These are phyloP conservation scores for Brachionus sp. DNA, from an alignment of 1,140 invertebrate species.

Conservation along the genomic window DNA sequence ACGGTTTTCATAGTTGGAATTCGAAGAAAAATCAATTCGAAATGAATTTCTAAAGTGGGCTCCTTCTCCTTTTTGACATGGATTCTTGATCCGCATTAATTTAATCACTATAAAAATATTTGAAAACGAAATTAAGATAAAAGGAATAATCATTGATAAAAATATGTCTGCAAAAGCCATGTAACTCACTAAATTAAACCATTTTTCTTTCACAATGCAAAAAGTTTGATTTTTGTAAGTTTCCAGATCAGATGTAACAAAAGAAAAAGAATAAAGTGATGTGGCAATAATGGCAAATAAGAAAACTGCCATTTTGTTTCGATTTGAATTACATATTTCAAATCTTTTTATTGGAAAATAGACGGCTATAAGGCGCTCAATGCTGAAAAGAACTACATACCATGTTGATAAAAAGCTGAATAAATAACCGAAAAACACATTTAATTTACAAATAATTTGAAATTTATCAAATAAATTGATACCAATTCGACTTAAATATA, in stretches of 20 bases:
- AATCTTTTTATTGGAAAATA: constrained; percentile 53
- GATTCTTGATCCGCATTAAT: background rate
- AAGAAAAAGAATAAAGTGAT: constrained; percentile 50
- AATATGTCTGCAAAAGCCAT: constrained; percentile 9
- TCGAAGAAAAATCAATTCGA: background rate
- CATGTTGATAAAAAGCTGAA: constrained; percentile 57
- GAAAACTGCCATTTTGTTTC: constrained; percentile 49
- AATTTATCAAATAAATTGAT: constrained; percentile 52
- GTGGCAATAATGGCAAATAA: constrained; percentile 47
- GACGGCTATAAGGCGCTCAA: constrained; percentile 56
- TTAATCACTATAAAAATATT: constrained; percentile 30
- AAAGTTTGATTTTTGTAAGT: background rate
- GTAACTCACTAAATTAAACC: constrained; percentile 14
- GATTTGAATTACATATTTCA: constrained; percentile 50
- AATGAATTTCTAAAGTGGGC: background rate
- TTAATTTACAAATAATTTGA: constrained; percentile 51
- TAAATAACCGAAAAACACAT: constrained; percentile 54
- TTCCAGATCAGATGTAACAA: constrained; percentile 49
- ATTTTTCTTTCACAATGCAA: background rate
- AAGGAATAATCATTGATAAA: constrained; percentile 26
- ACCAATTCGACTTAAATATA: constrained; percentile 62
- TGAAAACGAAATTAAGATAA: background rate
- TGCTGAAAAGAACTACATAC: constrained; percentile 57
- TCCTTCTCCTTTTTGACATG: constrained; percentile 5
- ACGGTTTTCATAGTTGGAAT: background rate